phyloP scores from a whole-genome alignment of 2,888 invertebrate genomes.

The Laspeyria flexula region DNA sequence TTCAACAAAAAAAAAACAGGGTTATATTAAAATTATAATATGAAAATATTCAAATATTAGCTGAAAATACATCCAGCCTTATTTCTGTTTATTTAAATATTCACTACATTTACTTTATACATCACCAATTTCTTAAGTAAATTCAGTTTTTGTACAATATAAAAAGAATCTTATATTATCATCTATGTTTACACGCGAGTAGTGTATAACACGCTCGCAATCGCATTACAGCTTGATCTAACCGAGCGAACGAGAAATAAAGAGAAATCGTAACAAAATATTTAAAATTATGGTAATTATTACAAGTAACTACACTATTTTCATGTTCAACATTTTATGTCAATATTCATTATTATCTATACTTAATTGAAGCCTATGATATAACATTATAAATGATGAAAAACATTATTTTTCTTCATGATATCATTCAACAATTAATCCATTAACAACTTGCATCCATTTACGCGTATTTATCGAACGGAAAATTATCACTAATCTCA shows the following conservation, averaged over 20 bases:
- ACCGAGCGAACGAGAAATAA: slow-evolving; percentile 77
- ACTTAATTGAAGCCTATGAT: slow-evolving; percentile 81
- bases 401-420: slow-evolving; percentile 71
- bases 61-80: slow-evolving; percentile 82
- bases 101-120: slow-evolving; percentile 85
- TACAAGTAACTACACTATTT: slow-evolving; percentile 83
- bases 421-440: slow-evolving; percentile 84
- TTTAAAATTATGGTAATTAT: slow-evolving; percentile 84
- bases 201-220: slow-evolving; percentile 76
- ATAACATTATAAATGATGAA: slow-evolving; percentile 83
- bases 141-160: slow-evolving; percentile 87
- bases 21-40: slow-evolving; percentile 86
- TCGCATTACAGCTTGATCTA: slow-evolving; percentile 75
- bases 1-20: slow-evolving; percentile 84
- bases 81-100: slow-evolving; percentile 85
- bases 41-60: slow-evolving; percentile 86
- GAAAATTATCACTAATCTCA: slow-evolving; percentile 81
- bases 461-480: slow-evolving; percentile 67
- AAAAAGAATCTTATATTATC: slow-evolving; percentile 85
- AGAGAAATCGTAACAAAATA: slow-evolving; percentile 82
- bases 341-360: slow-evolving; percentile 84
- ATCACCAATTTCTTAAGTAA: slow-evolving; percentile 86
- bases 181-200: slow-evolving; percentile 77
- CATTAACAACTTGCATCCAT: slow-evolving; percentile 76
- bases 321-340: slow-evolving; percentile 86